A percentile compares a stretch with the other conserved stretches of the same genome.
phyloP scores from a whole-genome alignment of 2,113 vertebrate species.

The Semnopithecus entellus region DNA sequence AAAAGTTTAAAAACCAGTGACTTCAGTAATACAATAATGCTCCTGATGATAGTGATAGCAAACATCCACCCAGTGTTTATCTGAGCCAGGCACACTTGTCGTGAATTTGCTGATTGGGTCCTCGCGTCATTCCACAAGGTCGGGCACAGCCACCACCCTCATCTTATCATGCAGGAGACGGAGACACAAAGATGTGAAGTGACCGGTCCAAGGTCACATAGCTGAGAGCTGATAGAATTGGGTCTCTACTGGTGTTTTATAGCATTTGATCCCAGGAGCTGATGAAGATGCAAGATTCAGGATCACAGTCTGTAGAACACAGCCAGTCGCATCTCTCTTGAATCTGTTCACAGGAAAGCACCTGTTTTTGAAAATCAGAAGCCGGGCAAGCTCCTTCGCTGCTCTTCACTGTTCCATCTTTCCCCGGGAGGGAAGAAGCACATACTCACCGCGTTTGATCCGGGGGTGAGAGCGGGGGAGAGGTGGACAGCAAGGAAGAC shows the following conservation, averaged over 20 bases:
- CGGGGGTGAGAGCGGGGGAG: not conserved
- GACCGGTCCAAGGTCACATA: fast-evolving
- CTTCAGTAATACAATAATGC: not conserved
- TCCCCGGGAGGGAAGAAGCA: fast-evolving
- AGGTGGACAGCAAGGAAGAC: not conserved
- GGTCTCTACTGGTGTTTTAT: fast-evolving
- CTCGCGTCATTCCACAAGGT: fast-evolving
- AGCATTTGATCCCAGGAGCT: not conserved
- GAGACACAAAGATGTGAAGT: not conserved
- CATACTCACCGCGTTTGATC: fast-evolving
- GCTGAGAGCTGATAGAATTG: fast-evolving
- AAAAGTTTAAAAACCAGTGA: not conserved
- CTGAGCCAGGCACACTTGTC: fast-evolving
- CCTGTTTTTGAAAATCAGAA: not conserved
- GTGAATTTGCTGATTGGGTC: fast-evolving
- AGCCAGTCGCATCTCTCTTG: fast-evolving
- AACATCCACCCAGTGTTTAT: fast-evolving
- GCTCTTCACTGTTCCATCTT: not conserved
- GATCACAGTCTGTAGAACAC: not conserved
- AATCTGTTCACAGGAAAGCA: not conserved
- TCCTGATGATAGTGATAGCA: fast-evolving
- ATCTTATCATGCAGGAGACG: not conserved
- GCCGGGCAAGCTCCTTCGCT: too few species aligned
- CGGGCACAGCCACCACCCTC: not conserved
- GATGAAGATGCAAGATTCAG: too few species aligned